Base-by-base conservation (phyloP, 2,888 invertebrate species). In the Drosophila aldrichi region DNA sequence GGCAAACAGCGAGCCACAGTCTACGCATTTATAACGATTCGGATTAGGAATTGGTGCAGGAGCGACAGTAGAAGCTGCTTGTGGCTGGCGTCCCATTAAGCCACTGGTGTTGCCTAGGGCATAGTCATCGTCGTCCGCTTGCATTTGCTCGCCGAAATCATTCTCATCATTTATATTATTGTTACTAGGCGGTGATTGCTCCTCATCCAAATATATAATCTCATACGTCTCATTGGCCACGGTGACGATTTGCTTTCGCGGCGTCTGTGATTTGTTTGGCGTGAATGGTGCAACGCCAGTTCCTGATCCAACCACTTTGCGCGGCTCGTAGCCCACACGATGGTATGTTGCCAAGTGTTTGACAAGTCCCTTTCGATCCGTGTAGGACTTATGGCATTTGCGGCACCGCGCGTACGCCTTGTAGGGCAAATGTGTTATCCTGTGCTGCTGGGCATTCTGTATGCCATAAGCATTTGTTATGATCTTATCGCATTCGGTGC, bases 391-490 rank as follows among this genome's bases (percentile, higher is more conserved):
- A 40, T 76, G 79, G 63, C 91, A 91, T 44, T 92, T 79, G 32
- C 91, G 89, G 40, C 91, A 91, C 8, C 91, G 84, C 4, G 91
- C 90, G 54, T 85, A 91, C 0, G 91, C 89, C 69, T 91, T 91
- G 58, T 78, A 90, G 1, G 92, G 91, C 65, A 91, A 66, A 55
- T 91, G 91, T 0, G 91, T 91, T 36, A 91, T 90, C 36, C 90
- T 79, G 71, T 91, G 91, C 59, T 91, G 91, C 64, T 91, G 91
- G 0, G 91, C 91, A 77, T 91, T 91, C 73, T 91, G 91, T 63
- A 91, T 90, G 12, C 91, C 91, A 63, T 91, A 91, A 0, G 91
- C 91, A 59, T 91, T 91, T 12, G 91, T 91, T 7, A 91, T 91
- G 32, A 91, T 88, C 69, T 91, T 91, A 6, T 88, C 83, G 65